A percentile compares a stretch with the other conserved stretches of the same genome.
These are phyloP conservation scores for Nymphicus hollandicus DNA, from an alignment of 2,113 vertebrate species.

Conservation along the genomic window DNA sequence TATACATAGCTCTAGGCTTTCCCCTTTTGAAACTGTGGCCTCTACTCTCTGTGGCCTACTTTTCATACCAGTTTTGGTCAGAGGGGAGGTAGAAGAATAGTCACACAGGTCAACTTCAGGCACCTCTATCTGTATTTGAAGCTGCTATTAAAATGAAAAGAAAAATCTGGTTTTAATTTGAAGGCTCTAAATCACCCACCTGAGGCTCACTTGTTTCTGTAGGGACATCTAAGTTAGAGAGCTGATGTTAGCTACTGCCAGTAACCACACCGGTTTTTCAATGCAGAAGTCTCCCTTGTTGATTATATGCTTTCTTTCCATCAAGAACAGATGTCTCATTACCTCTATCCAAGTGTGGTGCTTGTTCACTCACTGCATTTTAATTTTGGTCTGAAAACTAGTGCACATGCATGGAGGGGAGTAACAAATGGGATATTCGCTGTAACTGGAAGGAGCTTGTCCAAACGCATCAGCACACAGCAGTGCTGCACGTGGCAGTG, in stretches of 20 bases:
- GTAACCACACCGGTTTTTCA: background rate
- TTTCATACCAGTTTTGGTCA: background rate
- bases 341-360: background rate
- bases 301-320: background rate
- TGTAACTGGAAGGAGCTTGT: background rate
- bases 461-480: background rate
- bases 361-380: background rate
- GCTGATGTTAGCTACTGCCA: background rate
- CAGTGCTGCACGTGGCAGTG: background rate
- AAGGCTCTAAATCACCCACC: background rate
- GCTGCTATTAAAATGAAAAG: background rate
- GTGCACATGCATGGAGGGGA: background rate
- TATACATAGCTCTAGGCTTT: background rate
- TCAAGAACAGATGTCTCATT: background rate
- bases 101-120: background rate
- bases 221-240: background rate
- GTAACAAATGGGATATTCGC: background rate
- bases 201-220: background rate
- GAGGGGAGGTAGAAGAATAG: background rate
- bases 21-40: constrained; percentile 9
- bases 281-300: background rate
- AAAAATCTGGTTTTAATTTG: background rate
- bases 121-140: background rate
- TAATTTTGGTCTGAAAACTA: background rate
- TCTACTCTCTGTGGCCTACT: background rate